Base-by-base conservation (phyloP, 2,888 invertebrate species). In the Agriopis leucophaearia region DNA sequence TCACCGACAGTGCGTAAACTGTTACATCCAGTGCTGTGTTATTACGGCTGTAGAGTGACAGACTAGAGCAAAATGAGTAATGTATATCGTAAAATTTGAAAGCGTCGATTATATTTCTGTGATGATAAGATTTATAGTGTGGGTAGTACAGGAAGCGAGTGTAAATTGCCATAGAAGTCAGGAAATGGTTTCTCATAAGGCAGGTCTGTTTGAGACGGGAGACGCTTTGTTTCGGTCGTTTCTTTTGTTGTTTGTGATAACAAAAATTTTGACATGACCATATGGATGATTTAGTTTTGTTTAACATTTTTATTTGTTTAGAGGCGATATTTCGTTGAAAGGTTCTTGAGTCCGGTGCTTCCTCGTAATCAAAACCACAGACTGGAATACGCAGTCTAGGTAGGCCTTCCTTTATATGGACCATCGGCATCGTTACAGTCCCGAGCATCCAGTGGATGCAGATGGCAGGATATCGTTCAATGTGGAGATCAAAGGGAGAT, bases 171-270 rank as follows among this genome's bases (percentile, higher is more conserved):
- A 42, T 54, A 38, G 40, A 48, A 52, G 3, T 35, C 13, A 18
- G 68, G 68, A 68, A 68, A 68, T 68, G 68, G 59, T 48, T 38
- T 64, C 40, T 64, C 63, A 50, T 67, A 59, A 58, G 40, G 44
- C 51, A 18, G 63, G 47, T 63, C 64, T 64, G 64, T 38, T 16
- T n/a, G 40, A 16, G 64, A 68, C 59, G 60, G 58, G 36, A 3
- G 27, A 16, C 27, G 52, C 67, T 55, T 68, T 64, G 68, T 68
- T 55, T 67, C 16, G 59, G 67, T 44, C 63, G 40, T 64, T 64
- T 68, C 63, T 59, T 59, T 67, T 67, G 52, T 62, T 62, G 66
- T 57, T 62, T 36, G 57, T 35, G 64, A 58, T 36, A 42, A 13
- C 42, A 18, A 27, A 42, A 55, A 55, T 10, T 55, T 55, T 40